Base-by-base conservation (phyloP, 1,140 invertebrate genomes). In the Drosophila tropicalis region DNA sequence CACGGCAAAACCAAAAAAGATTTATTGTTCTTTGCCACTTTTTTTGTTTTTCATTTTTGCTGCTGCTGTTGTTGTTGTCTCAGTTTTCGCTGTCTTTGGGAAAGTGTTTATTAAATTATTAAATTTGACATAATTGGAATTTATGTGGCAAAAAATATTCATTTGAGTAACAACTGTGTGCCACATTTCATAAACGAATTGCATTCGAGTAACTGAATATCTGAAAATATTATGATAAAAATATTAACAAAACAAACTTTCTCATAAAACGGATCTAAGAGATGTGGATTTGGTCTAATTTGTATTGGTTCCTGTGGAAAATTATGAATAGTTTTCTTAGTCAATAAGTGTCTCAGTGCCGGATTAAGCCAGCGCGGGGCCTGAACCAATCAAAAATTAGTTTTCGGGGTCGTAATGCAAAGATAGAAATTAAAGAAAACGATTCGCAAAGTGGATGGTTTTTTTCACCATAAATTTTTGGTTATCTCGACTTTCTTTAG, bases 61-160 rank as follows among this genome's bases (percentile, higher is more conserved):
- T 79, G 69, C 6, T 7, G n/a, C 17, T 34, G 55, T 72, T 64
- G 76, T 44, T 58, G 22, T 29, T 19, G 51, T 55, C 40, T 47
- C 29, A 41, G 54, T 79, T 72, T 44, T 63, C 66, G 67, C 62
- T 75, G 85, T 83, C 70, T 79, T 67, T 60, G 71, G 72, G 69
- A 90, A 90, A 90, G 85, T 90, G 90, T 91, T 91, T 91, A 91
- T 91, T 91, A 91, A 91, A 91, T 86, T 91, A 91, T 91, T 90
- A 91, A 79, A 91, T 85, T 91, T 91, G 90, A 91, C 90, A 91
- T 91, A 91, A 91, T 91, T 91, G 85, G 82, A 90, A 91, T 90
- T 91, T 91, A 91, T 91, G 90, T 51, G 76, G 36, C 61, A 75
- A 67, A 41, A 29, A 57, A 57, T 29, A 64, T 61, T 58, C 34